Conservation (phyloP, 1,140 invertebrate species). For the Drosophila persimilis region DNA sequence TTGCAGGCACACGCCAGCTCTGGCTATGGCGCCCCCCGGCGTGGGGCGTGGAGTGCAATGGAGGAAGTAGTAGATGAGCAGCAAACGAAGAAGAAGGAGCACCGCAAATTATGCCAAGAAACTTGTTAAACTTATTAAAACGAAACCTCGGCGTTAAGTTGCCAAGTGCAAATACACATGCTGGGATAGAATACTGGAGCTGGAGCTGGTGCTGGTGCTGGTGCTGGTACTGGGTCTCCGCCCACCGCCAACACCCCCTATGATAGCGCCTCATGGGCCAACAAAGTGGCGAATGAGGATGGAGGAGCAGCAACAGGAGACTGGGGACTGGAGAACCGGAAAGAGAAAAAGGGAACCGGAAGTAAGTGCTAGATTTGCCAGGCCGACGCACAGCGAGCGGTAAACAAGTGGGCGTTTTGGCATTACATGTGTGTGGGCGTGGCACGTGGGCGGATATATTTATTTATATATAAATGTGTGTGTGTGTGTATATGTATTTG, state of each 20-base stretch:
- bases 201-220: no score
- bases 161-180: constrained; percentile 69
- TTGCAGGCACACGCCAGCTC: constrained; percentile 32
- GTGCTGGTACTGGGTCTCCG: no score
- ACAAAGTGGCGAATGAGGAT: background rate
- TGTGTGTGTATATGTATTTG: constrained; percentile 13
- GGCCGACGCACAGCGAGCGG: constrained; percentile 47
- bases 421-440: constrained; percentile 38
- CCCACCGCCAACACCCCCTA: no score
- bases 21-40: constrained; percentile 1
- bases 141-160: constrained; percentile 77
- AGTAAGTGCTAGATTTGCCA: constrained; percentile 5
- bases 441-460: constrained; percentile 12
- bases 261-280: background rate
- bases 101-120: constrained; percentile 80
- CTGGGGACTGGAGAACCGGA: background rate
- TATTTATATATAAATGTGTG: background rate
- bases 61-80: constrained; percentile 31
- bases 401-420: constrained; percentile 55
- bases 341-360: constrained; percentile 1
- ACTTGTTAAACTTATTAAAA: constrained; percentile 82
- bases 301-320: constrained; percentile 1
- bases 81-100: background rate
- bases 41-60: background rate
- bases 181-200: background rate